Evolutionary conservation across 2,113 vertebrate genomes (phyloP).

Genomic region (Planiliza haematocheilus): DNA sequence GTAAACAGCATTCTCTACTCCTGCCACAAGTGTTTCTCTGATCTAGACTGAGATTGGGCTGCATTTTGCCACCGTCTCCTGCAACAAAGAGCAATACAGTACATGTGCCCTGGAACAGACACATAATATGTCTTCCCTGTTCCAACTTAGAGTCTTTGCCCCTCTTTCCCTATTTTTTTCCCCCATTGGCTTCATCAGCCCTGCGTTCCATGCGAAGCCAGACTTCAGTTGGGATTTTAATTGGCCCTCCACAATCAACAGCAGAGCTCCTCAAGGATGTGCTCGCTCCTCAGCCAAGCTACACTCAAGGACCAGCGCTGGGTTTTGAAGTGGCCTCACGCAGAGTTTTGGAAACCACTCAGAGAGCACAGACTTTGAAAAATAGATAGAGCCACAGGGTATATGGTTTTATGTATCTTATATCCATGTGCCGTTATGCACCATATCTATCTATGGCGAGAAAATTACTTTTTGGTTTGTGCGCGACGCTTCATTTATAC

Average conservation of each 20-base stretch:
- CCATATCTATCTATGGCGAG: conserved; percentile 41
- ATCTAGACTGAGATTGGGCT: conserved; percentile 77
- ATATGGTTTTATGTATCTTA: conserved; percentile 62
- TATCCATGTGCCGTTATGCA: conserved; percentile 46
- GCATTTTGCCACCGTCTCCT: conserved; percentile 65
- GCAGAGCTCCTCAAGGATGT: conserved; percentile 66
- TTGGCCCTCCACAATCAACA: conserved; percentile 82
- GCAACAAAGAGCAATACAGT: conserved; percentile 73
- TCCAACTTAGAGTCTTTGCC: conserved; percentile 32
- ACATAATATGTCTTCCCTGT: conserved; percentile 46
- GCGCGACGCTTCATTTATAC: conserved; percentile 21
- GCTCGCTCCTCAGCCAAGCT: conserved; percentile 71
- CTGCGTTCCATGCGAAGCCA: conserved; percentile 51
- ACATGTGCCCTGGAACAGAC: conserved; percentile 65
- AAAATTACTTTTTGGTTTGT: conserved; percentile 38
- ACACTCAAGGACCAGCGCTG: conserved; percentile 74
- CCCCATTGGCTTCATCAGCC: conserved; percentile 77
- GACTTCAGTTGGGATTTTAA: conserved; percentile 81
- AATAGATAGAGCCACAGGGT: conserved; percentile 75
- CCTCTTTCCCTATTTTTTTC: conserved; percentile 29
- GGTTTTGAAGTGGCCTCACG: conserved; percentile 81
- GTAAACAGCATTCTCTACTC: conserved; percentile 80
- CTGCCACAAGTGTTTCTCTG: conserved; percentile 81
- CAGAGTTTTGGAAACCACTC: conserved; percentile 78
- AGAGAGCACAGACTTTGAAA: conserved; percentile 75